Percentiles rank a stretch among this genome's conserved stretches.
Evolutionary conservation across 2,797 vertebrate species (phyloP).

Genomic region (Lemur catta): DNA sequence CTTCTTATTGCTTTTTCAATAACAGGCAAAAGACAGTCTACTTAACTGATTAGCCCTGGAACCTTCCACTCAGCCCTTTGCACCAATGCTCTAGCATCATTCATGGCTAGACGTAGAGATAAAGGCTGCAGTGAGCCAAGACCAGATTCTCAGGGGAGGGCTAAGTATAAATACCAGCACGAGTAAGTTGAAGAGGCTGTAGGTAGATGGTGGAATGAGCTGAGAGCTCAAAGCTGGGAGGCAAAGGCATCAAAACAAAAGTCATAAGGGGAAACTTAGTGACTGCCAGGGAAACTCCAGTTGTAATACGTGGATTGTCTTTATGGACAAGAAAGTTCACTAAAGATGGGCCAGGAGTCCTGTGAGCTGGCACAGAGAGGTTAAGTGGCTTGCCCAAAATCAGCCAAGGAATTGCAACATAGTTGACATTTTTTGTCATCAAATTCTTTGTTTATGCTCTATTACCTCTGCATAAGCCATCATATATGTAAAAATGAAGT

Average conservation of each 20-base stretch:
- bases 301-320: background rate
- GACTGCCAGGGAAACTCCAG: background rate
- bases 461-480: background rate
- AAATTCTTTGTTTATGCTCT: background rate
- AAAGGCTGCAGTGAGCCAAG: background rate
- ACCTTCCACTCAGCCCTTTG: background rate
- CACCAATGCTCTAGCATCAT: background rate
- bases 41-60: background rate
- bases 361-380: background rate
- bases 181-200: background rate
- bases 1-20: background rate
- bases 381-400: background rate
- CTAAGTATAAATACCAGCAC: background rate
- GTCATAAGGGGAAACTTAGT: background rate
- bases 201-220: background rate
- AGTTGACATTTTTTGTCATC: background rate
- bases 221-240: background rate
- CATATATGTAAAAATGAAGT: background rate
- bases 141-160: background rate
- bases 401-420: background rate
- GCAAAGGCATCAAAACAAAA: background rate
- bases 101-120: background rate
- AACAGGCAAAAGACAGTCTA: background rate
- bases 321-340: background rate
- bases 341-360: background rate